Conservation (phyloP, 2,888 invertebrate genomes). For the Athalia rosae region DNA sequence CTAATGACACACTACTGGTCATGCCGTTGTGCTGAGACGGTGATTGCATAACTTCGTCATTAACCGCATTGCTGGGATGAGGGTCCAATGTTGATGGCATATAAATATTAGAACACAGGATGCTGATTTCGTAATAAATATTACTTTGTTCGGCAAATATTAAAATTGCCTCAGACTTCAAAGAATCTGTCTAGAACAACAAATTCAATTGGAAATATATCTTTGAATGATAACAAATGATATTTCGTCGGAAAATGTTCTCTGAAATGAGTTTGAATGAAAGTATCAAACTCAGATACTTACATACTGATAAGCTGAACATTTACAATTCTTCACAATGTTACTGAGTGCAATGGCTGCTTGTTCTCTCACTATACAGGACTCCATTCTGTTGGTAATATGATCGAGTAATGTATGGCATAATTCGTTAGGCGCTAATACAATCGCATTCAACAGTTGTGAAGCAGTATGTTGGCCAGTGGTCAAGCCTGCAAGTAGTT, state of each 20-base stretch:
- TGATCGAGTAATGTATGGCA: conserved; percentile 62
- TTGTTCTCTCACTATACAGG: conserved; percentile 76
- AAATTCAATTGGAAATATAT: neutral
- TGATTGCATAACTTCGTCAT: conserved; percentile 51
- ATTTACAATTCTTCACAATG: conserved; percentile 68
- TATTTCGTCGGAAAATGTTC: no score
- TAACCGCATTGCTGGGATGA: conserved; percentile 52
- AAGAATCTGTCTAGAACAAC: conserved; percentile 61
- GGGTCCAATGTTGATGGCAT: conserved; percentile 61
- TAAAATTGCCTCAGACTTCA: conserved; percentile 62
- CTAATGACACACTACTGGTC: conserved; percentile 55
- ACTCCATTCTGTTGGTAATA: conserved; percentile 73
- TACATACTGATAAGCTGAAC: conserved; percentile 63
- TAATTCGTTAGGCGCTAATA: conserved; percentile 63
- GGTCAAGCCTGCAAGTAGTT: conserved; percentile 74
- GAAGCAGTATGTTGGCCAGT: conserved; percentile 62
- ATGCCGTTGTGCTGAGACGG: conserved; percentile 54
- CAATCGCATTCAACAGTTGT: conserved; percentile 64
- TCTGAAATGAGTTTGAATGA: no score
- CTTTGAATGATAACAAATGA: neutral
- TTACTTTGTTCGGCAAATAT: conserved; percentile 65
- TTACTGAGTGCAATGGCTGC: conserved; percentile 76
- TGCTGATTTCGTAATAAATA: conserved; percentile 65
- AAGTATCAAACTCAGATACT: conserved; percentile 49
- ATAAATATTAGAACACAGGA: conserved; percentile 65